Base-by-base conservation (phyloP, 2,888 invertebrate species). In the Melanchra persicariae region DNA sequence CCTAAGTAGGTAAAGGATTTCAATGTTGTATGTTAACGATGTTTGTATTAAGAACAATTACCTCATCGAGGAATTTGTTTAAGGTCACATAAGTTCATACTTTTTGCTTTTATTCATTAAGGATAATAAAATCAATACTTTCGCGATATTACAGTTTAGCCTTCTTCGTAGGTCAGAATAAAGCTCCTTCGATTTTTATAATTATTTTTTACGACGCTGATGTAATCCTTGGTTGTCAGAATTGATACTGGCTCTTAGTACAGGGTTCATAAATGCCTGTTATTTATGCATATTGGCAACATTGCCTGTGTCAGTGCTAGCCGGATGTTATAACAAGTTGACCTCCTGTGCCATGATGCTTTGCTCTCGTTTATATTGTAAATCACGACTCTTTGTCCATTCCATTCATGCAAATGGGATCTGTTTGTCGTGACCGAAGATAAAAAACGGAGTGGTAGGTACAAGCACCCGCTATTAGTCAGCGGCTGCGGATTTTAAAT, bases 321-420 rank as follows among this genome's bases (percentile, higher is more conserved):
- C 92, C 92, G 93, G 94, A 93, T 92, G 86, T 87, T 85, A 79
- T 84, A 87, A 90, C 89, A 87, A 65, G 90, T 88, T 90, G 91
- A 91, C 92, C 92, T 93, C 90, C 85, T 78, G 85, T 84, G 82
- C 85, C 89, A 91, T 91, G 90, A 80, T 83, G 86, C 61, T 85
- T 80, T 83, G 87, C 83, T 88, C 89, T 88, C 85, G 82, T 90
- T 90, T 86, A 87, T 89, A 86, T 85, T 85, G 85, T 87, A 85
- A 84, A 88, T 90, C 91, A 91, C 90, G 90, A 92, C 86, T 89
- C 86, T 85, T 85, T 82, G 86, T 81, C 87, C 83, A 88, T 87
- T 83, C 77, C 83, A 83, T 88, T 88, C 82, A 88, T 89, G 89
- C 88, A 90, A 91, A 91, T 90, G 83, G 76, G 77, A 84, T 84